These are phyloP conservation scores for Acrobeloides nanus DNA, from an alignment of 2,888 invertebrate species.

Conservation along the genomic window DNA sequence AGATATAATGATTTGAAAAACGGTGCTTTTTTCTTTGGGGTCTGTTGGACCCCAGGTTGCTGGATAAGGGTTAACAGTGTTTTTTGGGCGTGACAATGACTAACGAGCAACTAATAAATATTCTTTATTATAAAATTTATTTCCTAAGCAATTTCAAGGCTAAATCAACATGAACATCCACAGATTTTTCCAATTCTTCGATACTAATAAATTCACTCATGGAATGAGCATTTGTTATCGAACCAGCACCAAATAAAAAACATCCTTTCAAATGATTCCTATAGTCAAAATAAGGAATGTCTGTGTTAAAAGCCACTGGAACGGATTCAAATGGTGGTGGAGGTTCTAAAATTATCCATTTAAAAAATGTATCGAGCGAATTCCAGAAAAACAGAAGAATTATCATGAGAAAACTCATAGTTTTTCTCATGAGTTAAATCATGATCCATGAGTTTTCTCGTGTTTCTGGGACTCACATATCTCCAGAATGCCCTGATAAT, in stretches of 20 bases:
- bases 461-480: too few species aligned
- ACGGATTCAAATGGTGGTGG: slow-evolving; percentile 18
- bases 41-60: too few species aligned
- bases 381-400: neutral
- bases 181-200: slow-evolving; percentile 21
- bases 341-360: slow-evolving; percentile 14
- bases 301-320: slow-evolving; percentile 42
- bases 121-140: too few species aligned
- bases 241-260: slow-evolving; percentile 43
- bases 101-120: too few species aligned
- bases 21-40: too few species aligned
- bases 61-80: too few species aligned
- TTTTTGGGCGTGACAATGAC: too few species aligned
- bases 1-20: too few species aligned
- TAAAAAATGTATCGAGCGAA: neutral
- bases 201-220: slow-evolving; percentile 41
- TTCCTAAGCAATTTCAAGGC: slow-evolving; percentile 11
- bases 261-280: slow-evolving; percentile 33
- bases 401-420: neutral
- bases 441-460: too few species aligned
- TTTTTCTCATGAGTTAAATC: slow-evolving; percentile 2
- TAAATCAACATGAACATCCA: slow-evolving; percentile 25
- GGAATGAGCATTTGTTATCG: slow-evolving; percentile 47
- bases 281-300: slow-evolving; percentile 37
- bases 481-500: neutral